A percentile compares a stretch with the other conserved stretches of the same genome.
phyloP scores from a whole-genome alignment of 2,888 invertebrate species.

The Serripes groenlandicus region DNA sequence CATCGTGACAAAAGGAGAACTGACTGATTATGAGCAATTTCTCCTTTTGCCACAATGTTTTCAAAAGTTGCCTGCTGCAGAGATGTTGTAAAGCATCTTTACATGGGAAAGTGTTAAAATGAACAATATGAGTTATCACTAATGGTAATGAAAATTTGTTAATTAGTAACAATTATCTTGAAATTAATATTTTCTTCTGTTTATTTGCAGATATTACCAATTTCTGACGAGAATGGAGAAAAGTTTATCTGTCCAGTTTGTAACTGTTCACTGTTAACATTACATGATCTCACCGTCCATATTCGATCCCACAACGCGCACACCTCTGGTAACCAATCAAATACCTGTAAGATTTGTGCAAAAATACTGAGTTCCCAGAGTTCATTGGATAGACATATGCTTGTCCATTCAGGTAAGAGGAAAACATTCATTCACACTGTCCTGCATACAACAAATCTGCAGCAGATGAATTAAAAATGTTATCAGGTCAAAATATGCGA shows the following conservation, averaged over 20 bases:
- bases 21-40: neutral
- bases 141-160: too few species aligned
- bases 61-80: too few species aligned
- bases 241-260: constrained; percentile 90
- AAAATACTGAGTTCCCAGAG: constrained; percentile 92
- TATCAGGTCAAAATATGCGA: too few species aligned
- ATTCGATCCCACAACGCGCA: constrained; percentile 88
- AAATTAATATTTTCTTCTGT: neutral
- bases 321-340: constrained; percentile 73
- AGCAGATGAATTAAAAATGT: too few species aligned
- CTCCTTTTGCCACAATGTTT: neutral
- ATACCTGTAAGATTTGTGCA: constrained; percentile 90
- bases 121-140: too few species aligned
- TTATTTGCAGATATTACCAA: constrained; percentile 82
- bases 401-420: constrained; percentile 90
- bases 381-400: constrained; percentile 92
- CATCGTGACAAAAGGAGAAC: neutral
- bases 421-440: neutral
- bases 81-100: too few species aligned
- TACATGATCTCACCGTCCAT: constrained; percentile 91
- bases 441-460: neutral
- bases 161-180: neutral
- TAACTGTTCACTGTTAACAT: constrained; percentile 89
- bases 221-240: constrained; percentile 77
- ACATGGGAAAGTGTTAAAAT: too few species aligned